These are phyloP conservation scores for Tautogolabrus adspersus DNA, from an alignment of 2,113 vertebrate genomes.

Conservation along the genomic window DNA sequence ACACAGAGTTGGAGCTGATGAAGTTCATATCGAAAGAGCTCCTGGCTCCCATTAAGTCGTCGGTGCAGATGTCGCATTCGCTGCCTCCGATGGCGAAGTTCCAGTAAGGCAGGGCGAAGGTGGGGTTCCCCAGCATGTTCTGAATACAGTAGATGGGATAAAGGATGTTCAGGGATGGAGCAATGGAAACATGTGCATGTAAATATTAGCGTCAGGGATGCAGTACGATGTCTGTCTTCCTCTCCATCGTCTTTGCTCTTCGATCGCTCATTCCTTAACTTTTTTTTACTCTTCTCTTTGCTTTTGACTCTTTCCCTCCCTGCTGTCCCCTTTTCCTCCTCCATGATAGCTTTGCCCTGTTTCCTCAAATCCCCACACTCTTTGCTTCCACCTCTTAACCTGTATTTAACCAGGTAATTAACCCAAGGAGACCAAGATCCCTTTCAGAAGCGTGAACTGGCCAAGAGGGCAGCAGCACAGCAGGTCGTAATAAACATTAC, in stretches of 20 bases:
- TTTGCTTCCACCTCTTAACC: constrained; percentile 4
- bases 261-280: too few species aligned
- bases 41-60: constrained; percentile 92
- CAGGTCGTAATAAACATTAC: too few species aligned
- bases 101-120: constrained; percentile 95
- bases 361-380: constrained; percentile 16
- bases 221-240: neutral
- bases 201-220: neutral
- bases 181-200: neutral
- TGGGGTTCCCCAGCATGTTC: constrained; percentile 90
- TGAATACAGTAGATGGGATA: constrained; percentile 48
- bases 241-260: too few species aligned
- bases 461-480: too few species aligned
- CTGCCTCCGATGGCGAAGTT: constrained; percentile 96
- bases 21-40: constrained; percentile 89
- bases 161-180: neutral
- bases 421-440: too few species aligned
- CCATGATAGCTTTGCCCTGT: neutral
- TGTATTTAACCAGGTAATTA: too few species aligned
- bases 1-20: constrained; percentile 92
- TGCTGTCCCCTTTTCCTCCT: neutral
- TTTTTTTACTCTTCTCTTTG: neutral
- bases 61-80: constrained; percentile 92
- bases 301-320: neutral
- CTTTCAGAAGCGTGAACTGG: too few species aligned